Evolutionary conservation across 2,797 vertebrate species (phyloP), one percentile per base, ranked within the genome.

Genomic region (Sebastes nivosus): DNA sequence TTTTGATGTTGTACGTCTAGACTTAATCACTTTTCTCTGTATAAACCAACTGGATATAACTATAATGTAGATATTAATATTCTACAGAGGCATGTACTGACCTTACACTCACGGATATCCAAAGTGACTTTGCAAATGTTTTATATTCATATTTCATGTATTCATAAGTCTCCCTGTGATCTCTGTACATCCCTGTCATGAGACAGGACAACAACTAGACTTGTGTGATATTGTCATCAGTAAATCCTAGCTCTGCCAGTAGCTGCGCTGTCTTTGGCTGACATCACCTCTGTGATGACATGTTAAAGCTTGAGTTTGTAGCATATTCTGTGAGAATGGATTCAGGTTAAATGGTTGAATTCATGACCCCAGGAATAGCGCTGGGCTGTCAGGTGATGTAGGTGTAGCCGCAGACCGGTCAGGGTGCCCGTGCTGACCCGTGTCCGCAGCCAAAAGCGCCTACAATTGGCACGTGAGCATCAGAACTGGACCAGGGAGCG

Each of bases 1-100:
- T 84, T 86, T 61, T 64, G 4, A 83, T 74, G 79, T 65, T 75
- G 8, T 50, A 16, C 42, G 71, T 76, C 71, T 58, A 22, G 38
- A 60, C 32, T 13, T 14, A 22, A 14, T 22, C 10, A 24, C 30
- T 79, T 18, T 63, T 29, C 61, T 67, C 20, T 61, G 67, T 2
- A 16, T 38, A 25, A 61, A 67, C 16, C 24, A 2, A 24, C 8
- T 3, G 52, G 6, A 67, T 59, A 22, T 11, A 27, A 32, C 18
- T 46, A 4, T 60, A 75, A 24, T 46, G 61, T 36, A 29, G 24
- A 59, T 58, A 22, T 52, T 46, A 34, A 69, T 14, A 46, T 64
- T 34, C 42, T 34, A 36, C 36, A 27, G 16, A 59, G 34, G 32
- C 46, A 55, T 29, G 14, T n/a, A 60, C 24, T 69, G 65, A 20